Base-by-base conservation (phyloP, 2,797 vertebrate genomes). In the Acipenser transmontanus region DNA sequence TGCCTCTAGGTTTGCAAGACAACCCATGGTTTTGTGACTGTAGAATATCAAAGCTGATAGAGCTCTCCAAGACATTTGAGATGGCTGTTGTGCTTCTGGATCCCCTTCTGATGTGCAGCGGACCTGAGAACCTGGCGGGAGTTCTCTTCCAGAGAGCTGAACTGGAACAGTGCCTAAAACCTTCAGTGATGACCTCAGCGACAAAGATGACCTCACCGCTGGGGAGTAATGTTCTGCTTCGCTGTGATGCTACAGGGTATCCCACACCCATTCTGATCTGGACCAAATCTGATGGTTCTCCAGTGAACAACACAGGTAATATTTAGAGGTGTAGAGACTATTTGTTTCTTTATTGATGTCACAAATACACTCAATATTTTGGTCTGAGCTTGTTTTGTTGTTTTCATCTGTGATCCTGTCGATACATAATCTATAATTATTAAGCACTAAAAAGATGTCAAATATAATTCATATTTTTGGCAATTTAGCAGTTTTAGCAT, bases 21-120 rank as follows among this genome's bases (percentile, higher is more conserved):
- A 99, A 99, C 71, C 93, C 93, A 1, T 99, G 97, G 97, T 89
- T 89, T 78, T 99, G 97, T 67, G 94, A 98, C 82, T 99, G 97
- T 68, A 92, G 89, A 72, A 94, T 99, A 81, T 97, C 95, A 66
- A 97, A 95, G 74, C 68, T 97, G 59, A 94, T 99, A 0, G 93
- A 96, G 75, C 77, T 98, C 74, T 94, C 95, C 48, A 97, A 94
- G 86, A 89, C 90, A 66, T 49, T 80, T 0, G 82, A 89, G 70
- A 84, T 81, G 0, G 74, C 82, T 0, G 65, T 97, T 57, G 80
- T 97, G 69, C 83, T 99, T 63, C 92, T 98, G 70, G 97, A 99
- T 68, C 81, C 89, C 0, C 64, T 92, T 64, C 72, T 99, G 78
- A 78, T 83, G 6, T 99, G 97, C 63, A 91, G 82, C 47, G 94